These are phyloP conservation scores for Amblyjoppa fuscipennis DNA, from an alignment of 2,888 invertebrate species.

Conservation along the genomic window DNA sequence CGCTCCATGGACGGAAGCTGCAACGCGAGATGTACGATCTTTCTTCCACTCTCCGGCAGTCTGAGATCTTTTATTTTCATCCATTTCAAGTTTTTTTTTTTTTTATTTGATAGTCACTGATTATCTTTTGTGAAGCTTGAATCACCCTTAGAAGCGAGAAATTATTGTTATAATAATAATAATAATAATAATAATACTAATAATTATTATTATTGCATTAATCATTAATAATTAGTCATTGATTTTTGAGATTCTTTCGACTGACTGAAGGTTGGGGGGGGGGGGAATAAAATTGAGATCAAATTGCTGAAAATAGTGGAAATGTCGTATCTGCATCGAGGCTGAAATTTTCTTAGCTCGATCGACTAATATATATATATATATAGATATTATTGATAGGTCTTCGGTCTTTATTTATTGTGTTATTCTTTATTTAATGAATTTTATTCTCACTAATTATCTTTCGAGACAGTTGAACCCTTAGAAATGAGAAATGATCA, in stretches of 20 bases:
- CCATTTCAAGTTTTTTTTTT: neutral
- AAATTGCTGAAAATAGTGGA: conserved; percentile 45
- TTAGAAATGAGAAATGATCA: neutral
- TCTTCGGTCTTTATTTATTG: neutral
- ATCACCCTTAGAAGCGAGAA: neutral
- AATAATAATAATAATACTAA: no score
- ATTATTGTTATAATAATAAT: neutral
- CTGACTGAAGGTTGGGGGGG: neutral
- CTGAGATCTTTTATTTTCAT: neutral
- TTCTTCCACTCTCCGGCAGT: neutral
- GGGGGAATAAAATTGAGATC: neutral
- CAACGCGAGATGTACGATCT: conserved; percentile 25
- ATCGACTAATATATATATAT: conserved; percentile 60
- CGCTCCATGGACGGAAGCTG: conserved; percentile 54
- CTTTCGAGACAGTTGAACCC: neutral
- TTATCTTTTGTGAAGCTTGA: neutral
- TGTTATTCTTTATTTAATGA: neutral
- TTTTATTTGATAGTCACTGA: neutral
- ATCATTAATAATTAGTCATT: neutral
- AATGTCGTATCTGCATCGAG: conserved; percentile 36
- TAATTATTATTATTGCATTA: no score
- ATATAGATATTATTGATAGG: neutral
- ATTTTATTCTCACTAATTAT: neutral
- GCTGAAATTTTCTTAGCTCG: conserved; percentile 33
- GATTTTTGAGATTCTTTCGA: neutral